Percentiles rank a stretch among this genome's conserved stretches.
Conservation (phyloP, 2,888 invertebrate species). For the Pristionchus maxplancki region DNA sequence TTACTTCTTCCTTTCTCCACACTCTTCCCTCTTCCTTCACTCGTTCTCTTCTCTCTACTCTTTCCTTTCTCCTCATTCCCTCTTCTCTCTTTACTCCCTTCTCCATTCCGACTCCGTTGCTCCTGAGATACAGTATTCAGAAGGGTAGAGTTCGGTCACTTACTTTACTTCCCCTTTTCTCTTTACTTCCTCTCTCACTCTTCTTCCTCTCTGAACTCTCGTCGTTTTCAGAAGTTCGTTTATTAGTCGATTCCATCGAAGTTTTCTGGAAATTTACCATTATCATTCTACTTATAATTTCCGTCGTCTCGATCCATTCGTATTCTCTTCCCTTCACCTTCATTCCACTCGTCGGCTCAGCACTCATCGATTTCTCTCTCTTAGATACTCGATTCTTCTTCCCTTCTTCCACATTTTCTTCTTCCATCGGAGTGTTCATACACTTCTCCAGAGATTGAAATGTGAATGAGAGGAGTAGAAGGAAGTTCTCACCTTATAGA, state of each 20-base stretch:
- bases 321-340: neutral
- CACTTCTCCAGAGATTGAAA: neutral
- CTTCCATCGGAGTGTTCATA: neutral
- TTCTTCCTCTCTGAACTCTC: neutral
- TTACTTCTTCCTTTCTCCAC: neutral
- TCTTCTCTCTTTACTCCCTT: neutral
- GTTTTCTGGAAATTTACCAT: neutral
- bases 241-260: neutral
- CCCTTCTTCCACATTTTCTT: neutral
- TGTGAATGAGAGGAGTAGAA: neutral
- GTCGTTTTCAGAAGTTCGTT: neutral
- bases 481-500: neutral
- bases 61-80: neutral
- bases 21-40: neutral
- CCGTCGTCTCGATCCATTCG: too few relatives aligned
- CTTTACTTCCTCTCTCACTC: neutral
- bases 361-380: neutral
- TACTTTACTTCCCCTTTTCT: neutral
- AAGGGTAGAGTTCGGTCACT: neutral
- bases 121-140: neutral
- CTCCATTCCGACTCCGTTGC: neutral
- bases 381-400: neutral
- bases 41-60: neutral
- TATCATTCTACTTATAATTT: too few relatives aligned
- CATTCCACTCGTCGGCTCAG: constrained; percentile 9